Base-by-base conservation (phyloP, 2,113 vertebrate species). In the Cercopithecus mona region DNA sequence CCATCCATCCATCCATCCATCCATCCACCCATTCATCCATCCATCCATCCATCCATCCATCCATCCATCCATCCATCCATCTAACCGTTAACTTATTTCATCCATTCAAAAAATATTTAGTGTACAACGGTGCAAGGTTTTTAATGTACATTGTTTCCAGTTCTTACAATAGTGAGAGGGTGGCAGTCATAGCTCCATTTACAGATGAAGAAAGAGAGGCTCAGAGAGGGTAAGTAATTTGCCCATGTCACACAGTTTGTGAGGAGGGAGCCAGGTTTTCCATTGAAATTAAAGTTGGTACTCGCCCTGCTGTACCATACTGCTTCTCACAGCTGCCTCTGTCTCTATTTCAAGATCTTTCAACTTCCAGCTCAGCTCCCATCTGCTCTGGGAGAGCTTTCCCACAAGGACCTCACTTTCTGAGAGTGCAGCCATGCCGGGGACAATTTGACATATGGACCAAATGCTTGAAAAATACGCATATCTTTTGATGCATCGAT, bases 281-380 rank as follows among this genome's bases (percentile, higher is more conserved):
- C 35, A 1, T 23, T 12, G 3, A 16, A 20, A 43, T 81, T 27
- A 2, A 18, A 35, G 72, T 2, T 11, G 14, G 27, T 59, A 45
- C 8, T 25, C 6, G 40, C 14, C 27, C 10, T 2, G 2, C 1
- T 1, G 0, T 1, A 7, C 8, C 50, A 0, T 0, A 0, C 12
- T 7, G 30, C 43, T 45, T n/a, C 14, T 68, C 25, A 20, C 3
- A 17, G 50, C 66, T 35, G 66, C 66, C 50, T 45, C 52, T 16
- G 43, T 57, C 45, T 85, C 40, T 48, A 6, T 30, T 30, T 23
- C 85, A 93, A n/a, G 12, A 22, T 18, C 48, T 59, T 59, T 55
- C 40, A 10, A 38, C 45, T 32, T 52, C 48, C 52, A 45, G 68
- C 87, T 86, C 20, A 16, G 55, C 2, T 13, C 50, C 52, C 35